Base-by-base conservation (phyloP, 2,797 vertebrate genomes). In the Podarcis lilfordi region DNA sequence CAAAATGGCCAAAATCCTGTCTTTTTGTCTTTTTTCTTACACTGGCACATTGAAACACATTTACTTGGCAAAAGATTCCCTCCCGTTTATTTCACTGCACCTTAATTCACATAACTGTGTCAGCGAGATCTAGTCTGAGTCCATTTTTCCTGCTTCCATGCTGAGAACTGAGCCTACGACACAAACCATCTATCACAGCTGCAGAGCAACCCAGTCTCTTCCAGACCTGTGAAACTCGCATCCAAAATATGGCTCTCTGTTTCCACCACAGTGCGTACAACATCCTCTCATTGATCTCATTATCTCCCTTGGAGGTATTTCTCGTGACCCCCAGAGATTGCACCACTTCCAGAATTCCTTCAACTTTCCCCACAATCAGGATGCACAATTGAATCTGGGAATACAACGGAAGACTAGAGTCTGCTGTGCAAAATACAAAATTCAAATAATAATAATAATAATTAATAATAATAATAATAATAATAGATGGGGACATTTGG, bases 371-470 rank as follows among this genome's bases (percentile, higher is more conserved):
- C 80, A 40, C 78, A 76, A 76, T 78, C 66, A 94, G 93, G 89
- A 95, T 79, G 86, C 55, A 88, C 45, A 85, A 84, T 90, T 92
- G 92, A 95, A 92, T 93, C 93, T 93, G 94, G 94, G 91, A 93
- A 96, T 85, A 92, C 92, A 93, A 95, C 85, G 94, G 91, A 93
- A 94, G 94, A 91, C 94, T 92, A 93, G 90, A 93, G 91, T 95
- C 91, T 50, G 59, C 91, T 94, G 95, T 93, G 94, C 91, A 92
- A 91, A 93, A 94, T 86, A 88, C 80, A 82, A 90, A 90, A 91
- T 94, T 84, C 0, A 5, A 89, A 84, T 83, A 29, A 83, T 71
- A 79, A 88, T 80, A 80, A 81, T 66, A 64, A 37, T 80, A 88
- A 59, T 74, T 80, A 80, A 55, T 84, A 84, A 82, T 68, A 83